These are phyloP conservation scores for Melanaphis sacchari DNA, from an alignment of 1,140 invertebrate species.

Conservation along the genomic window DNA sequence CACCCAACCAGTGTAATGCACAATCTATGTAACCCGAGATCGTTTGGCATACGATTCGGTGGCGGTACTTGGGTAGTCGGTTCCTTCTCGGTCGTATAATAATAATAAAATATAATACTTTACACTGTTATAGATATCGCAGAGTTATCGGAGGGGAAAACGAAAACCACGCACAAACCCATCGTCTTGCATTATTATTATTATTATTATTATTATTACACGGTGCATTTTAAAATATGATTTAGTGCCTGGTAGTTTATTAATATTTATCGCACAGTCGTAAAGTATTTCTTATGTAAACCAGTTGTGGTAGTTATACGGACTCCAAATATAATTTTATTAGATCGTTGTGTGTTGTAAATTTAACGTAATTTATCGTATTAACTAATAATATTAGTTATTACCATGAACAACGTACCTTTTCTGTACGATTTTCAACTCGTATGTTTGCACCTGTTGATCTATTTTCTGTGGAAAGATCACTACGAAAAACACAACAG, in stretches of 20 bases:
- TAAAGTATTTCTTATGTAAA: not conserved
- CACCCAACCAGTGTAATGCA: not conserved
- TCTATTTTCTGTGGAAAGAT: not conserved
- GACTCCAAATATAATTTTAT: not conserved
- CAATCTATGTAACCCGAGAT: slow-evolving; percentile 11
- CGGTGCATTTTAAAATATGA: not conserved
- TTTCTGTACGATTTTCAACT: slow-evolving; percentile 1
- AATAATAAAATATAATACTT: not conserved
- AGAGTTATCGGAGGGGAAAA: not conserved
- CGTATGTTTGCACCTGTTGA: slow-evolving; percentile 22
- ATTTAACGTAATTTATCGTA: not conserved
- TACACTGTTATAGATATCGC: slow-evolving; percentile 13
- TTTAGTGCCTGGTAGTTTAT: not conserved
- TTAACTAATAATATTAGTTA: too few species aligned
- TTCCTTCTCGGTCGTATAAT: not conserved
- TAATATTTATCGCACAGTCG: not conserved
- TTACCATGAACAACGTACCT: slow-evolving; percentile 9
- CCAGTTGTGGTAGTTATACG: not conserved
- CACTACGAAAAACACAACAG: too few species aligned
- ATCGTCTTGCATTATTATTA: not conserved
- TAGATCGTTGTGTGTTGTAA: not conserved
- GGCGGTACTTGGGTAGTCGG: not conserved
- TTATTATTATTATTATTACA: not conserved
- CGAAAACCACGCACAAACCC: not conserved
- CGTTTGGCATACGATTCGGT: not conserved